Percentiles rank a stretch among this genome's conserved stretches.
These are phyloP conservation scores for Popillia japonica DNA, from an alignment of 1,140 invertebrate species.

Conservation along the genomic window DNA sequence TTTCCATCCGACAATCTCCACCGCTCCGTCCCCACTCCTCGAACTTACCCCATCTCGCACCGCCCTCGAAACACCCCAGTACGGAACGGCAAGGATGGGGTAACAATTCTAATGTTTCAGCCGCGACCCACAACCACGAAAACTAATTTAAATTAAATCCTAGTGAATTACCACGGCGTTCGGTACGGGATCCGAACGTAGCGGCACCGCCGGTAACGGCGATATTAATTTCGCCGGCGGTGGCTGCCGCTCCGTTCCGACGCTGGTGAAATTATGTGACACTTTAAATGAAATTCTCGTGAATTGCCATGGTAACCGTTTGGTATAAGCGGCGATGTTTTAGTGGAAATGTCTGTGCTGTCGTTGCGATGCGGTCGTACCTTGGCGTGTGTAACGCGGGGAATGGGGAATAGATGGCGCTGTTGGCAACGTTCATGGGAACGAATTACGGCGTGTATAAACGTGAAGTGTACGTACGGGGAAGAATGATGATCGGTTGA, in stretches of 20 bases:
- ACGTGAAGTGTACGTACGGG: neutral
- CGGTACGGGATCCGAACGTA: slow-evolving; percentile 13
- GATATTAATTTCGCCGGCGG: slow-evolving; percentile 30
- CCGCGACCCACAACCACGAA: slow-evolving; percentile 54
- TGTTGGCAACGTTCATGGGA: neutral
- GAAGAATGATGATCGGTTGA: neutral
- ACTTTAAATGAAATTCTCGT: slow-evolving; percentile 58
- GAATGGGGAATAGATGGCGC: slow-evolving; percentile 27
- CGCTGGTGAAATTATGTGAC: slow-evolving; percentile 47
- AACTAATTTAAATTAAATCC: slow-evolving; percentile 61
- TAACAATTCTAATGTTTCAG: slow-evolving; percentile 52
- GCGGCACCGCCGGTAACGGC: slow-evolving; percentile 31
- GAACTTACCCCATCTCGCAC: neutral
- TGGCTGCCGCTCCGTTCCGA: slow-evolving; percentile 42
- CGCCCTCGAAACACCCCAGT: neutral
- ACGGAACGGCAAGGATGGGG: slow-evolving; percentile 24
- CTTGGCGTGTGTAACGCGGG: neutral
- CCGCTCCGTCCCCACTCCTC: neutral
- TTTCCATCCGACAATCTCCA: neutral
- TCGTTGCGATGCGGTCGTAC: neutral
- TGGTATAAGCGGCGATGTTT: slow-evolving; percentile 50
- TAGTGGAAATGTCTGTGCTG: slow-evolving; percentile 19
- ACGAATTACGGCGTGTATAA: neutral
- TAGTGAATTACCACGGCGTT: slow-evolving; percentile 56
- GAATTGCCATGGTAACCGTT: slow-evolving; percentile 57